phyloP scores from a whole-genome alignment of 2,113 vertebrate genomes.

The Gymnocephalus cernua region DNA sequence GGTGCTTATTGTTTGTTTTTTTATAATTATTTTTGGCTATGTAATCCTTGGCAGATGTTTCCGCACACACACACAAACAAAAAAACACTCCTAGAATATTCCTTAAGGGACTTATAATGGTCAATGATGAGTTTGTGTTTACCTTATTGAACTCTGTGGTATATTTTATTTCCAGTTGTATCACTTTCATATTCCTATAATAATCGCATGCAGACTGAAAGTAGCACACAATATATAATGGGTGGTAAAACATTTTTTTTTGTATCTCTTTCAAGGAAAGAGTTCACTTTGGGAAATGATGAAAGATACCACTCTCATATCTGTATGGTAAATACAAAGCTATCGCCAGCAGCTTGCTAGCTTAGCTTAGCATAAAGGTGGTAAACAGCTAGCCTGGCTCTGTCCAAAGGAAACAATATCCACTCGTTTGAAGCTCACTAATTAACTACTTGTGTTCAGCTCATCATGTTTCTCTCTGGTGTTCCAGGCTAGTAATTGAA shows the following conservation, averaged over 20 bases:
- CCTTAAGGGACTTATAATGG: constrained; percentile 28
- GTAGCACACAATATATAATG: constrained; percentile 1
- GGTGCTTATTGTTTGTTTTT: constrained; percentile 20
- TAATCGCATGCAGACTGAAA: neutral
- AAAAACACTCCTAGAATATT: constrained; percentile 10
- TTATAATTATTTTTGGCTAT: constrained; percentile 51
- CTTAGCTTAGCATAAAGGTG: too few species aligned
- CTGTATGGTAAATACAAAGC: too few species aligned
- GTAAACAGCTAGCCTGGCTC: too few species aligned
- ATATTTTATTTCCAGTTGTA: constrained; percentile 5
- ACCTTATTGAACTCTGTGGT: constrained; percentile 33
- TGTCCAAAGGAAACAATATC: too few species aligned
- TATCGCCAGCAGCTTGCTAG: too few species aligned
- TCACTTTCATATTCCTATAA: constrained; percentile 16
- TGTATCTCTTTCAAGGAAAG: neutral
- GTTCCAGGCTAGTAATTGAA: neutral
- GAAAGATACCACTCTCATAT: neutral
- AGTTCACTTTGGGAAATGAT: neutral
- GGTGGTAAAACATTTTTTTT: neutral
- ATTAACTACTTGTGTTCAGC: neutral
- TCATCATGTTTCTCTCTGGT: neutral
- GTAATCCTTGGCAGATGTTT: constrained; percentile 65
- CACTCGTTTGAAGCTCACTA: neutral
- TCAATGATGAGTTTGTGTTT: constrained; percentile 37
- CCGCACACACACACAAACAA: neutral